Base-by-base conservation (phyloP, 2,113 vertebrate species). In the Heloderma charlesbogerti region DNA sequence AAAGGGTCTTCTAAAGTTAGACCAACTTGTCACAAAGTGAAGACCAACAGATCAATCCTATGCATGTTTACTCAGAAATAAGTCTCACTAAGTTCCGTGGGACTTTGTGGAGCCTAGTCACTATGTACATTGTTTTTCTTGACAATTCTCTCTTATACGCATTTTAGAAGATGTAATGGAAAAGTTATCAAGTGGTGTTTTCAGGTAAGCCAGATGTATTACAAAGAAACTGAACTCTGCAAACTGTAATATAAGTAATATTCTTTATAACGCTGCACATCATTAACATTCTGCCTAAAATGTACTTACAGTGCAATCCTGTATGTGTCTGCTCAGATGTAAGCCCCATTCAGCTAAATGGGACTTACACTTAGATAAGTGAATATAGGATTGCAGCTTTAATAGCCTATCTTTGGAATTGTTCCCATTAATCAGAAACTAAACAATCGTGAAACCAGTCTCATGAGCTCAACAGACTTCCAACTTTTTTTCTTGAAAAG, bases 161-260 rank as follows among this genome's bases (percentile, higher is more conserved):
- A 98, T 99, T 96, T 95, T 99, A 89, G 99, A 98, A 96, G 99
- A 99, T 77, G 96, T 99, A 12, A 98, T 99, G 97, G 98, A 99
- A 89, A 99, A 99, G 96, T 96, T 99, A 92, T 98, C 98, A 29
- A 91, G 91, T 25, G 97, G 97, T 40, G 89, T 98, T n/a, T 98
- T 99, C 93, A 98, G 98, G 99, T 99, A 97, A 86, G 97, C 54
- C 2, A 57, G 43, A 12, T 9, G 29, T 27, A 37, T 31, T 1
- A 0, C 60, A 74, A 40, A 74, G 81, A 40, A 89, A 87, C 45
- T 29, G 82, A 60, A 51, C 54, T 57, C 37, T 66, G 45, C 25
- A 84, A 66, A 37, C 37, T 57, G 16, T 27, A 83, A 83, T 3
- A 60, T 83, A 63, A 63, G 57, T 29, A 63, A 63, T 63, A 45